Base-by-base conservation (phyloP, 2,113 vertebrate species). In the Clarias magur region DNA sequence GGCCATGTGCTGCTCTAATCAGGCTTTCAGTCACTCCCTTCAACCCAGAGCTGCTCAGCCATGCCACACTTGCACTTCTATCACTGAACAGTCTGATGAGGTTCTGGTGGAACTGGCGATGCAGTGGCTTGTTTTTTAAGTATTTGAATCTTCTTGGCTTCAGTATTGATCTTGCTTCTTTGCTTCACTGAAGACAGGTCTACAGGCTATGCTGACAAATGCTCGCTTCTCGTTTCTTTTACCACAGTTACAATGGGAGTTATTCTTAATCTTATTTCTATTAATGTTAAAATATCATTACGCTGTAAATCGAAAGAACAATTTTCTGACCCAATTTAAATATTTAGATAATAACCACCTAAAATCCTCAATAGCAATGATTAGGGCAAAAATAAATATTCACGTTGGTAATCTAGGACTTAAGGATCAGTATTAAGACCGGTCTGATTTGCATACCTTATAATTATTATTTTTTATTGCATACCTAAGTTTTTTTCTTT, bases 161-260 rank as follows among this genome's bases (percentile, higher is more conserved):
- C 4, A 60, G 38, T 80, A 59, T 80, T 80, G 56, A 80, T 80
- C 56, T 56, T 60, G 56, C 21, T 34, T 34, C 79, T 80, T 60
- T 62, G 57, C 79, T 60, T 80, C 56, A 59, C 54, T 80, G 54
- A 60, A 30, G 11, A 34, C 13, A 30, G 53, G n/a, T 60, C 27
- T 80, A 59, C 56, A 59, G 3, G 54, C 54, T 34, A 17, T 30
- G 53, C 53, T 56, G 75, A 11, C 21, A 48, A 53, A 21, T 27
- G 17, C 16, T 17, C 3, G 16, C 7, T 59, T 0, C 19, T 79
- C 6, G 30, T 57, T 17, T 57, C 3, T 30, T 59, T 19, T 57
- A 25, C n/a, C 4, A 2, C 13, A 56, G 7, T n/a, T 27, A 12
- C 19, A 59, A 80, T 2, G 17, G 27, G n/a, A 59, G 19, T 21